Conservation (phyloP, 2,797 vertebrate species). For the Parotocinclus haroldoi region DNA sequence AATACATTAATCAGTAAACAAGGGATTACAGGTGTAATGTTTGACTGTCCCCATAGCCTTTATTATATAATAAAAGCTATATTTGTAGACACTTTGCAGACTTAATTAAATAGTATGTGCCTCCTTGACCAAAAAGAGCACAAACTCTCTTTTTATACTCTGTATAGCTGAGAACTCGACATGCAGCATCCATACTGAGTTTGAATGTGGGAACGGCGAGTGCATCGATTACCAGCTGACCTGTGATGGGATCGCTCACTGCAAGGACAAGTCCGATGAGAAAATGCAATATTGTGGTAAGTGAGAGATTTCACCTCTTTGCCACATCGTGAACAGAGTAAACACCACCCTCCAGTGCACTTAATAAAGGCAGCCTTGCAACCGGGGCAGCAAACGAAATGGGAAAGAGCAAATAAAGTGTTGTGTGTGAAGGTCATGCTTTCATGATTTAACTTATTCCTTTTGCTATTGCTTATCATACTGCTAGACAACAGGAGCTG, state of each 20-base stretch:
- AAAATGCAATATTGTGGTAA: constrained; percentile 96
- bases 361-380: constrained; percentile 45
- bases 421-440: constrained; percentile 15
- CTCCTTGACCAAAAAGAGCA: neutral
- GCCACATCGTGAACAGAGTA: constrained; percentile 30
- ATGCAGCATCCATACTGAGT: constrained; percentile 91
- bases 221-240: constrained; percentile 92
- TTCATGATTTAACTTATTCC: constrained; percentile 30
- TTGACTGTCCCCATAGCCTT: too few species aligned
- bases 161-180: constrained; percentile 88
- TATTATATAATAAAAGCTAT: too few species aligned
- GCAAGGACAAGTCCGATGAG: constrained; percentile 98
- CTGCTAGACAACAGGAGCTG: constrained; percentile 89
- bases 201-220: constrained; percentile 95
- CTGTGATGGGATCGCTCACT: constrained; percentile 89
- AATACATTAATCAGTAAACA: too few species aligned
- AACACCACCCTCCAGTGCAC: constrained; percentile 30
- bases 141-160: constrained; percentile 15
- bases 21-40: too few species aligned
- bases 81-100: too few species aligned
- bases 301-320: constrained; percentile 50
- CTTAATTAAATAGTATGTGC: too few species aligned
- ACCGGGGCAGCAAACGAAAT: constrained; percentile 13
- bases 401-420: constrained; percentile 26
- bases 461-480: constrained; percentile 21